Percentiles rank a stretch among this genome's conserved stretches.
Evolutionary conservation across 2,797 vertebrate genomes (phyloP).

Genomic region (Lepilemur septentrionalis): DNA sequence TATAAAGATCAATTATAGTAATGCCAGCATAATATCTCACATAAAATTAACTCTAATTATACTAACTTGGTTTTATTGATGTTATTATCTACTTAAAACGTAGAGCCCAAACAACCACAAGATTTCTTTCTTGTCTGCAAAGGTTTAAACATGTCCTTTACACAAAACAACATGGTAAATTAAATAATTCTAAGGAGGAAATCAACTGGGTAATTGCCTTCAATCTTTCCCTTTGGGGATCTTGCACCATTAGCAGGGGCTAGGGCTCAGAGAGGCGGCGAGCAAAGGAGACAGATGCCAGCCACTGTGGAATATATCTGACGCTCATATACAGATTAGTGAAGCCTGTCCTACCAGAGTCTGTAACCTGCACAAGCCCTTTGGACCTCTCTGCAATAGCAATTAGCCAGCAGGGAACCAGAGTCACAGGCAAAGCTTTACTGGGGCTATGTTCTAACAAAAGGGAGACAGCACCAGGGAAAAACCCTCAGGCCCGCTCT

Average conservation of each 20-base stretch:
- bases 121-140: slow-evolving; percentile 4
- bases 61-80: slow-evolving; percentile 22
- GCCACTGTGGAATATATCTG: background rate
- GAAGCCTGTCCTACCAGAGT: background rate
- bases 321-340: background rate
- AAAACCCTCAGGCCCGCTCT: background rate
- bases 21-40: background rate
- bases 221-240: background rate
- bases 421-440: background rate
- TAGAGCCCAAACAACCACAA: background rate
- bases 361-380: background rate
- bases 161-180: background rate
- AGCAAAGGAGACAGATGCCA: background rate
- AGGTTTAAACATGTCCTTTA: background rate
- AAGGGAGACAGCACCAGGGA: background rate
- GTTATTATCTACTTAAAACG: slow-evolving; percentile 30
- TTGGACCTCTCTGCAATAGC: background rate
- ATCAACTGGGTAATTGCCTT: background rate
- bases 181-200: slow-evolving; percentile 4
- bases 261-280: background rate
- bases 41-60: slow-evolving; percentile 52
- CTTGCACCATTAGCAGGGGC: background rate
- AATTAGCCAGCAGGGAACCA: background rate
- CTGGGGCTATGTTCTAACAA: background rate
- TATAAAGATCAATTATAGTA: background rate